Evolutionary conservation across 2,888 invertebrate species (phyloP).

Genomic region (Hypercompe scribonia): DNA sequence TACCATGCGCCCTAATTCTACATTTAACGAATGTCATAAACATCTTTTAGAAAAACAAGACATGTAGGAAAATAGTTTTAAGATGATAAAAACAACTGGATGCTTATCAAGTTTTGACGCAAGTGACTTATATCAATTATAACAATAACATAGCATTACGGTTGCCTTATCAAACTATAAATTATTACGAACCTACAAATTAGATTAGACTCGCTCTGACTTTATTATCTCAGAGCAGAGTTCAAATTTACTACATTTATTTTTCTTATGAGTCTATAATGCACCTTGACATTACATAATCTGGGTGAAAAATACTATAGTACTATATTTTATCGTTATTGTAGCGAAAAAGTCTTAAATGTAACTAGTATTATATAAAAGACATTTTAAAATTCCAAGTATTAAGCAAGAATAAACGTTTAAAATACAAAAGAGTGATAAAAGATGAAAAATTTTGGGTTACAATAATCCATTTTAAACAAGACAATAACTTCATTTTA

Average conservation of each 20-base stretch:
- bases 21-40: too few species aligned
- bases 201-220: conserved; percentile 23
- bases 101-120: background rate
- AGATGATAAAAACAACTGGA: background rate
- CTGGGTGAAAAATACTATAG: background rate
- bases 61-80: background rate
- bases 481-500: background rate
- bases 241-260: conserved; percentile 4
- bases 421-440: background rate
- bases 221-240: conserved; percentile 16
- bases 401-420: background rate
- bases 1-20: too few species aligned
- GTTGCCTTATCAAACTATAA: conserved; percentile 14
- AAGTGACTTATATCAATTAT: conserved; percentile 4
- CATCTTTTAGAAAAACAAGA: background rate
- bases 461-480: background rate
- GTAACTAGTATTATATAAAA: too few species aligned
- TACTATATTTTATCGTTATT: background rate
- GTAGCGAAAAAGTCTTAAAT: background rate
- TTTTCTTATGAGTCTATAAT: background rate
- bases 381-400: too few species aligned
- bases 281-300: background rate
- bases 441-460: background rate
- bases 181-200: conserved; percentile 25
- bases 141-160: conserved; percentile 20